Evolutionary conservation across 2,797 vertebrate genomes (phyloP), one percentile per base, ranked within the genome.

Genomic region (Coregonus suidteri): DNA sequence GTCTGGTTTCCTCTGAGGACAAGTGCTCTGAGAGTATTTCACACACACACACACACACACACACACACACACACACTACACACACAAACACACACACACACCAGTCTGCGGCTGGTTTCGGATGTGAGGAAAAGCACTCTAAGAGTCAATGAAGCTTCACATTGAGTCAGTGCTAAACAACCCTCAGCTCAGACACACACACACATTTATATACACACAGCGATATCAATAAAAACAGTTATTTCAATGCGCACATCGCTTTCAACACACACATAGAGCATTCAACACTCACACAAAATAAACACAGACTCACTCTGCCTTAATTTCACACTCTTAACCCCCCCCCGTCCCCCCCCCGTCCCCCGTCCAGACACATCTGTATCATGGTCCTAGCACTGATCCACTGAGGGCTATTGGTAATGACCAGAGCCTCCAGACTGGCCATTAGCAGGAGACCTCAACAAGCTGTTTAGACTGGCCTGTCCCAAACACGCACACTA

Each of bases 371-470:
- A 47, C 41, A 47, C 41, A 47, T 47, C 41, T 11, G 41, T 67
- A 30, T 31, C 9, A 14, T 7, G 13, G 5, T 92, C 91, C 91
- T 90, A 84, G 11, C n/a, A 77, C 87, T 89, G 91, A 93, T 84
- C 81, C 83, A 84, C 90, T 85, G 93, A 88, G 93, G 94, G 94
- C 94, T 90, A 88, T 86, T 81, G 82, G 77, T 74, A 87, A 86
- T 95, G 94, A 94, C 94, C 89, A 95, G 59, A 11, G 20, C 20
- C 20, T 0, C 7, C 25, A 16, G 59, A 64, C 59, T 30, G 59
- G 59, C 25, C n/a, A 30, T 25, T 25, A 64, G 25, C 59, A 64
- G 20, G 3, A 64, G 25, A 64, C 59, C 20, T 64, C 11, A 92
- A 89, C 89, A 88, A 85, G 20, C 59, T 64, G 59, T 9, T 20